These are phyloP conservation scores for Pangasius larnaudii DNA, from an alignment of 2,797 vertebrate genomes.

Conservation along the genomic window DNA sequence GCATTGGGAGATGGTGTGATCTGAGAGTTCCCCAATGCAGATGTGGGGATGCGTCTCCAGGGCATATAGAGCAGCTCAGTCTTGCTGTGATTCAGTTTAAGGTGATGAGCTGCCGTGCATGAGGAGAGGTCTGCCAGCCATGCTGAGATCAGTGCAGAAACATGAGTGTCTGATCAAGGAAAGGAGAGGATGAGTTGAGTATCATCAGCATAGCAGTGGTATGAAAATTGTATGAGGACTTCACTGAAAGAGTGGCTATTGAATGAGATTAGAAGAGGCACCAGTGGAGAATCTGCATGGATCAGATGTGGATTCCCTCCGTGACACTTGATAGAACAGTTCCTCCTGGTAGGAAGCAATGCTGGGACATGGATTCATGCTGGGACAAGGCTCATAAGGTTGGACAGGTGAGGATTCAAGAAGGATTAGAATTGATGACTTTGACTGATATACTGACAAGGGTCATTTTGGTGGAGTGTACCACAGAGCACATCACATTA, in stretches of 20 bases:
- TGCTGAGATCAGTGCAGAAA: neutral
- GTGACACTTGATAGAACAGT: neutral
- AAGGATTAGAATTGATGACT: neutral
- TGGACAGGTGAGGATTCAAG: neutral
- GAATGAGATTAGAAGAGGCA: neutral
- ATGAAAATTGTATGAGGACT: neutral
- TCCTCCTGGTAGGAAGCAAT: neutral
- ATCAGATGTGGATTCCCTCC: neutral
- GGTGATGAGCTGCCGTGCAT: neutral
- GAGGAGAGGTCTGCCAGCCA: conserved; percentile 12
- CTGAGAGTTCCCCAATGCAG: neutral
- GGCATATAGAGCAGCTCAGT: conserved; percentile 1
- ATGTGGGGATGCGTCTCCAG: neutral
- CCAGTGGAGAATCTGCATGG: neutral
- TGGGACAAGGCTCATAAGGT: neutral
- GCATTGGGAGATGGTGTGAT: neutral
- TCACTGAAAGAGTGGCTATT: neutral
- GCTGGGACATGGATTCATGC: neutral
- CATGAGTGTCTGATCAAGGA: neutral
- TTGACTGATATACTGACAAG: neutral
- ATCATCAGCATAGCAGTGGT: neutral
- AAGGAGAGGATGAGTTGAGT: neutral
- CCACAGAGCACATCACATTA: neutral
- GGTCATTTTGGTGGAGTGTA: neutral
- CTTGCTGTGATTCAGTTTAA: neutral